Base-by-base conservation (phyloP, 2,797 vertebrate species). In the Eutrigla gurnardus region DNA sequence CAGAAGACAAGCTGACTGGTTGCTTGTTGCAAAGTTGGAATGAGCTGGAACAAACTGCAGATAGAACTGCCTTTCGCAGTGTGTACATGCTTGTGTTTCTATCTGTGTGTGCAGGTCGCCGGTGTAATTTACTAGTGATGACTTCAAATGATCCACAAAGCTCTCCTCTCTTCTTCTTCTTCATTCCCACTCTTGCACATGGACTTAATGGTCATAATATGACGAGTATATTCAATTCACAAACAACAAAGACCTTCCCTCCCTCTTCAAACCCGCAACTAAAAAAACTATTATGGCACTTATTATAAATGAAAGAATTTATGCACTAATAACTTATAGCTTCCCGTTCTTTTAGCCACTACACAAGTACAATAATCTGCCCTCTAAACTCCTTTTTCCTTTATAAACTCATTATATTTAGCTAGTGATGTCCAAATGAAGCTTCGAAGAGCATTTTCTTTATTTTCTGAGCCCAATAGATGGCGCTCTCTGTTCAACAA, bases 21-120 rank as follows among this genome's bases (percentile, higher is more conserved):
- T 64, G 60, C 85, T 84, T 76, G 67, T 85, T 88, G 83, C 57
- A 80, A 80, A 81, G 78, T 85, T 82, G 69, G 73, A 86, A 90
- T 85, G 79, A 86, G 79, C 61, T 85, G 33, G 57, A 80, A 73
- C 81, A 85, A 86, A 85, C 3, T 71, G 66, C 54, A 82, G 78
- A 85, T 83, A 65, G 73, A 86, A 78, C 67, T 76, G 67, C 77
- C 72, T 75, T 43, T 70, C 49, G 66, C 46, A 42, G 39, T 65
- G 37, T 47, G 17, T 5, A 4, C 33, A 25, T 74, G 58, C 13
- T 6, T 65, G 25, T 17, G 63, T 49, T 12, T 69, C 18, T 54
- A 12, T n/a, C 50, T 65, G 42, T 35, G 52, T 55, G 53, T 35
- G 53, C 9, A 33, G 35, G 32, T 35, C 25, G 25, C 25, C 25